Evolutionary conservation across 64 coral and sea anemone genomes (phyloP), one percentile per base, ranked within the genome.

Genomic region (Montipora cactus): DNA sequence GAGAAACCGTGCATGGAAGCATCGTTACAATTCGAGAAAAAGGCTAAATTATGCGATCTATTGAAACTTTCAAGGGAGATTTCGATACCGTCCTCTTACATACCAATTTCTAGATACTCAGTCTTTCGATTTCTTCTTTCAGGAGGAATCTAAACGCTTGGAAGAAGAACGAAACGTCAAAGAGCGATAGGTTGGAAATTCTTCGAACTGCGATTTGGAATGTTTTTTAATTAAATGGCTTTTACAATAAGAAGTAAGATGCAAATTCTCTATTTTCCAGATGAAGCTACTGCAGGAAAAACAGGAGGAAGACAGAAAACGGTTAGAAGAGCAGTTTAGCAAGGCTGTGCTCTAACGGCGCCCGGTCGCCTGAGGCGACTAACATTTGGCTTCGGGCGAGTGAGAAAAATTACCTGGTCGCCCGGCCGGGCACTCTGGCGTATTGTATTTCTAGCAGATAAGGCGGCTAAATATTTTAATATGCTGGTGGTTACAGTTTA

Each of bases 111-210:
- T 44, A n/a, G 64, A 76, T 69, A 19, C 23, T 46, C 0, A 67
- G 7, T 8, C 50, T 20, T 84, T 14, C 46, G 59, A 11, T 8
- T 79, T 49, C 81, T 79, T 80, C 8, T 58, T 5, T 22, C 8
- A 96, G 95, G 95, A 96, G 66, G 95, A 91, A 46, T 94, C 82
- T 52, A 88, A 87, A 45, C 75, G 95, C 22, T 44, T 96, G 5
- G 95, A 91, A 68, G 92, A 96, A 79, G 95, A 94, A 80, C 87
- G 79, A 6, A 21, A 62, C n/a, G 77, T 47, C 11, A 94, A 96
- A 71, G 1, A 57, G 10, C 52, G 10, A 57, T 2, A 57, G 52
- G 52, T 57, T 57, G 5, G 52, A 7, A 1, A 7, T 10, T 2
- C 52, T 57, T 57, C 52, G 10, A 57, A 57, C 5, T 57, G 10